phyloP scores from a whole-genome alignment of 2,113 vertebrate genomes.

The Melanerpes formicivorus region DNA sequence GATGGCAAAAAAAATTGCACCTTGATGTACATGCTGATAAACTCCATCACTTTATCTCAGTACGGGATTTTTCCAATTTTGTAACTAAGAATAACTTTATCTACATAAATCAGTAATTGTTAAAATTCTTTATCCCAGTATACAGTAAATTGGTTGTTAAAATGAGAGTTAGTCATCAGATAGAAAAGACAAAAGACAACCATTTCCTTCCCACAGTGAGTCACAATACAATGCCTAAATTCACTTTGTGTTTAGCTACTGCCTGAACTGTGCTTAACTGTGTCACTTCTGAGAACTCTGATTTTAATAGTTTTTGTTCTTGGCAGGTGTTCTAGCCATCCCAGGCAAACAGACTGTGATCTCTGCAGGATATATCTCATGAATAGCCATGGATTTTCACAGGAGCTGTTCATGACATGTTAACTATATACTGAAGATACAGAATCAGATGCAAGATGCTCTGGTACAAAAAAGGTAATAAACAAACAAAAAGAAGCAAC shows the following conservation, averaged over 20 bases:
- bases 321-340: background rate
- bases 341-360: background rate
- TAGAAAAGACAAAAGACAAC: background rate
- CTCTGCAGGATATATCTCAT: background rate
- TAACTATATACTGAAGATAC: background rate
- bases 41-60: background rate
- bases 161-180: background rate
- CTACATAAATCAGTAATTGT: background rate
- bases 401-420: slow-evolving; percentile 16
- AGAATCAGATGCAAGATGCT: background rate
- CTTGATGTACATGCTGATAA: background rate
- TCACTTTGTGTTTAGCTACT: background rate
- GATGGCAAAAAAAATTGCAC: background rate
- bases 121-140: background rate
- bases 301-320: slow-evolving; percentile 5
- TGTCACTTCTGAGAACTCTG: background rate
- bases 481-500: background rate
- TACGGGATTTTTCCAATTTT: background rate
- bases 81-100: background rate
- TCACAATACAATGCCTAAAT: accelerated
- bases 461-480: background rate
- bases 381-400: slow-evolving; percentile 4
- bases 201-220: background rate
- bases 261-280: background rate
- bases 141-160: background rate